phyloP scores from a whole-genome alignment of 2,113 vertebrate species.

The Piprites chloris region DNA sequence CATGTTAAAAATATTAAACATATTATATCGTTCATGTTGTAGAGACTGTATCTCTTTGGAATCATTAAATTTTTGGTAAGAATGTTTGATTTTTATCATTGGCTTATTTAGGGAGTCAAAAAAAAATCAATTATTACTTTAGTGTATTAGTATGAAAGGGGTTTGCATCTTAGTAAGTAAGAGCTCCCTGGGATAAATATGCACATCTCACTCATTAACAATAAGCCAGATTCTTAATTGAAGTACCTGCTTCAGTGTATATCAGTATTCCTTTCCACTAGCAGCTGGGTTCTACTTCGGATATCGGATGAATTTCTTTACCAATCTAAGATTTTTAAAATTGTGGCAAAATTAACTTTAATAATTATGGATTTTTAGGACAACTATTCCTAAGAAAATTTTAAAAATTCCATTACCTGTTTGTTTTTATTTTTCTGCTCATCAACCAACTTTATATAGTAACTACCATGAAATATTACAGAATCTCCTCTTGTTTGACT shows the following conservation, averaged over 20 bases:
- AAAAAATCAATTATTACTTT: neutral
- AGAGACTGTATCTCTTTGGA: neutral
- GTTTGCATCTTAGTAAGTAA: neutral
- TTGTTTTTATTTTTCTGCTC: neutral
- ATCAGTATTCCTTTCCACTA: neutral
- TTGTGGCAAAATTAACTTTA: neutral
- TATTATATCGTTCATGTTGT: neutral
- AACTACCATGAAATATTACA: neutral
- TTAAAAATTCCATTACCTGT: neutral
- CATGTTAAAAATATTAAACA: neutral
- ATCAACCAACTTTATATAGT: neutral
- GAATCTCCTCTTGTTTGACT: neutral
- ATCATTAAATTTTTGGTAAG: neutral
- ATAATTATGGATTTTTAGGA: neutral
- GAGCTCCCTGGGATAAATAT: neutral
- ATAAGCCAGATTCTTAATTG: neutral
- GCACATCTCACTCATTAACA: neutral
- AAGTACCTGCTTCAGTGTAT: neutral
- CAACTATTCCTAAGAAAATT: neutral
- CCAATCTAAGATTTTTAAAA: neutral
- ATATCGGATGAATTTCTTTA: neutral
- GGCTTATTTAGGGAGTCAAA: neutral
- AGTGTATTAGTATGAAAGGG: neutral
- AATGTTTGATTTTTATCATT: neutral
- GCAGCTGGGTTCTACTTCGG: neutral